Base-by-base conservation (phyloP, 2,113 vertebrate species). In the Chelonoidis abingdonii region DNA sequence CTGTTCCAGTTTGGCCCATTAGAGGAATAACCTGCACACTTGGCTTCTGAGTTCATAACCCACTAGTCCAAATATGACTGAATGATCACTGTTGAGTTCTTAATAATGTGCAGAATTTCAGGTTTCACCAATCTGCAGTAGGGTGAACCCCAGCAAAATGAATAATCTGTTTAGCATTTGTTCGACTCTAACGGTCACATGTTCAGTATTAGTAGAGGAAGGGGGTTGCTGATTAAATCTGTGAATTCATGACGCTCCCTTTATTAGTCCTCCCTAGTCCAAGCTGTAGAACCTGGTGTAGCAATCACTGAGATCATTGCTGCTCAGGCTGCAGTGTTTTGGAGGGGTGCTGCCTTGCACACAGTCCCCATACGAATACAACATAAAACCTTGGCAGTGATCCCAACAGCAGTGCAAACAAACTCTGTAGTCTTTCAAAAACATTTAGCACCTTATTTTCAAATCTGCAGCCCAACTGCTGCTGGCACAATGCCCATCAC, bases 381-480 rank as follows among this genome's bases (percentile, higher is more conserved):
- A 29, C 25, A 47, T 11, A 72, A 93, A 95, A 41, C 25, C 41
- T 75, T 92, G 93, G 92, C 80, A 50, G 17, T 1, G 25, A 10
- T 49, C 83, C 83, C 78, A n/a, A 6, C 0, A 7, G 47, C n/a
- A 7, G 14, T 8, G 88, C 84, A 89, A 94, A 95, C 56, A 92
- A 94, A 82, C 59, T 5, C 69, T 4, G 69, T 3, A 41, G 41
- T 88, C 83, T 90, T 83, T 91, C 35, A 88, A 54, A 86, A 96
- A 83, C 82, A 17, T 89, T 97, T 97, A 92, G 85, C 16, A 5
- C 89, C 79, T 62, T 2, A 75, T 92, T 97, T 97, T 96, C 87
- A 95, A 95, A 93, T 35, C 38, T 4, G 0, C 41, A 56, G 78
- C 13, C 86, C 92, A 94, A 84, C 83, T 59, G 85, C 89, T 62